Evolutionary conservation across 2,888 invertebrate species (phyloP), one percentile per base, ranked within the genome.

Genomic region (Heliothis peltigera): DNA sequence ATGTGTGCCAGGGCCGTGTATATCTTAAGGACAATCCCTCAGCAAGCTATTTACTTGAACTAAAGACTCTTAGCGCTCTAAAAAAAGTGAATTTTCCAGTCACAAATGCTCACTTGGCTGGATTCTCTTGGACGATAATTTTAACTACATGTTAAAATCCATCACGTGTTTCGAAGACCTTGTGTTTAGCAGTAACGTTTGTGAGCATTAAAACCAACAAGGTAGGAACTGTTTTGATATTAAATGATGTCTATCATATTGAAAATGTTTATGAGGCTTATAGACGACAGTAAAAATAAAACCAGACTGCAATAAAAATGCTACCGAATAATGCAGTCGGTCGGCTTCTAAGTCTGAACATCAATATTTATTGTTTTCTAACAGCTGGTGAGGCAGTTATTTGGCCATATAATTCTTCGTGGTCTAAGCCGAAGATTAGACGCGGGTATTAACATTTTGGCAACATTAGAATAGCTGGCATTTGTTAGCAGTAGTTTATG

Each of bases 361-460:
- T 7, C 5, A 35, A 28, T 64, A 19, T 51, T 75, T 48, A 54
- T 69, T 56, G 75, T 70, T 70, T 58, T 65, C 44, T 62, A 55
- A 71, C n/a, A 47, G 51, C 19, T 18, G 46, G 44, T 49, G 48
- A 19, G 55, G 51, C 43, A 44, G 48, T 62, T 69, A 53, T 15
- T 49, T 25, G 2, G 35, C 46, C 25, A 51, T 56, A 42, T 28
- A 47, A 70, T 66, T 56, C 21, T 47, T 46, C 56, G 53, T 49
- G 58, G 49, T 70, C 2, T 58, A 55, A 22, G 70, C 56, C 18
- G 32, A n/a, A 39, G 15, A 57, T 64, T 70, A 25, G 43, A 60
- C n/a, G 46, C 21, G 48, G 48, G 18, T 46, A 18, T 59, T 44
- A 60, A 47, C 21, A 7, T 35, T 2, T 19, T 18, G 12, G 25